A percentile compares a stretch with the other conserved stretches of the same genome.
Conservation (phyloP, 2,797 vertebrate species). For the Decapterus maruadsi region DNA sequence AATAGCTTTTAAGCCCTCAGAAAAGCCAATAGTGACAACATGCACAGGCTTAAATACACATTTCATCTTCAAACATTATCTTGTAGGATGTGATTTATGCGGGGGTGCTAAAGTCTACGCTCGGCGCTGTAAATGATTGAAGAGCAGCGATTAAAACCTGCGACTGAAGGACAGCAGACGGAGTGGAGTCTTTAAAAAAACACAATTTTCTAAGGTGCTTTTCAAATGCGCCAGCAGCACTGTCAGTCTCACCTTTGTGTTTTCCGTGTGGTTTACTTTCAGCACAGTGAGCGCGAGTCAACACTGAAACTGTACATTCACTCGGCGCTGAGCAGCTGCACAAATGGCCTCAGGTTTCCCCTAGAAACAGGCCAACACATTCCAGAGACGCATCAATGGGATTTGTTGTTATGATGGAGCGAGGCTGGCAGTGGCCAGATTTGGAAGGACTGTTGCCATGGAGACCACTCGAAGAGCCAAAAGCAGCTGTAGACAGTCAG, state of each 20-base stretch:
- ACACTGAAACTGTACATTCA: slow-evolving; percentile 65
- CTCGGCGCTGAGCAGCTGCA: slow-evolving; percentile 68
- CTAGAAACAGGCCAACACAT: slow-evolving; percentile 74
- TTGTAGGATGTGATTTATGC: slow-evolving; percentile 45
- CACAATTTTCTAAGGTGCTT: background rate
- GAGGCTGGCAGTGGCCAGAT: slow-evolving; percentile 73
- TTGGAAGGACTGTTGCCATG: slow-evolving; percentile 81
- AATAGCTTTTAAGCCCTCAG: slow-evolving; percentile 68
- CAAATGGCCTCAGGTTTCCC: slow-evolving; percentile 73
- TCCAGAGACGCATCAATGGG: slow-evolving; percentile 81
- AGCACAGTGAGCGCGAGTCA: slow-evolving; percentile 34
- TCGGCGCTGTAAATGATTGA: slow-evolving; percentile 37
- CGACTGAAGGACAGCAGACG: slow-evolving; percentile 10
- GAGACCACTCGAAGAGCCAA: slow-evolving; percentile 75
- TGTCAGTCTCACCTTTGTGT: slow-evolving; percentile 36
- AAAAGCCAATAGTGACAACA: slow-evolving; percentile 61
- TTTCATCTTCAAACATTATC: slow-evolving; percentile 56
- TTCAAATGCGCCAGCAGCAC: slow-evolving; percentile 18
- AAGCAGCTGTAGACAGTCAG: slow-evolving; percentile 85
- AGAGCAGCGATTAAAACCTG: slow-evolving; percentile 20
- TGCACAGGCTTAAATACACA: slow-evolving; percentile 36
- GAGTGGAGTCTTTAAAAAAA: slow-evolving; percentile 32
- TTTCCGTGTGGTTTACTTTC: slow-evolving; percentile 47
- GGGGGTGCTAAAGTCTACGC: slow-evolving; percentile 21
- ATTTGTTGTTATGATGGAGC: slow-evolving; percentile 81